Evolutionary conservation across 2,797 vertebrate genomes (phyloP).

Genomic region (Myotis pilosus): DNA sequence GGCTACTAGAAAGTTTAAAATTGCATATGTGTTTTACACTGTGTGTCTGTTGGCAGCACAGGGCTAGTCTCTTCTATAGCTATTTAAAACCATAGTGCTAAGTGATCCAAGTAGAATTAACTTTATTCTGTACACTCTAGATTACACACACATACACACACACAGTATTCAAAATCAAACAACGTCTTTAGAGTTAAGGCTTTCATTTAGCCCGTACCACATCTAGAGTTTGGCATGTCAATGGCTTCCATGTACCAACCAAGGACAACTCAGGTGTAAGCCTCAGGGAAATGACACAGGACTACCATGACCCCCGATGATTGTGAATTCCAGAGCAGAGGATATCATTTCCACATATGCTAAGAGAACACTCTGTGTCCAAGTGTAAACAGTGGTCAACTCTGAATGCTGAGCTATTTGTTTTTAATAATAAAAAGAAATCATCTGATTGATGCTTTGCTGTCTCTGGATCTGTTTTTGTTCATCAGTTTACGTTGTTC

Average conservation of each 20-base stretch:
- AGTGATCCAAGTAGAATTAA: neutral
- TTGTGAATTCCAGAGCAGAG: neutral
- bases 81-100: neutral
- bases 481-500: no score
- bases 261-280: neutral
- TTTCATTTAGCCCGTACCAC: neutral
- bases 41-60: neutral
- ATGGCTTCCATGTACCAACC: neutral
- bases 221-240: neutral
- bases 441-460: no score
- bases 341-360: neutral
- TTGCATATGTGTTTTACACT: neutral
- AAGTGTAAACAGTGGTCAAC: neutral
- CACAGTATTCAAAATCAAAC: neutral
- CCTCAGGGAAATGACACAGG: neutral
- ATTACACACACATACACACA: neutral
- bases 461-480: no score
- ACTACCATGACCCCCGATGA: neutral
- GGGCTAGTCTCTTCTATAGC: neutral
- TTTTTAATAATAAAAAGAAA: neutral
- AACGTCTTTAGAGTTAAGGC: neutral
- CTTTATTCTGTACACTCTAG: neutral
- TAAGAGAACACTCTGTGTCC: neutral
- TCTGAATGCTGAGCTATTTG: neutral
- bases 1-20: constrained; percentile 2